Evolutionary conservation across 2,113 vertebrate genomes (phyloP).

Genomic region (Cryptomyrus ogoouensis): DNA sequence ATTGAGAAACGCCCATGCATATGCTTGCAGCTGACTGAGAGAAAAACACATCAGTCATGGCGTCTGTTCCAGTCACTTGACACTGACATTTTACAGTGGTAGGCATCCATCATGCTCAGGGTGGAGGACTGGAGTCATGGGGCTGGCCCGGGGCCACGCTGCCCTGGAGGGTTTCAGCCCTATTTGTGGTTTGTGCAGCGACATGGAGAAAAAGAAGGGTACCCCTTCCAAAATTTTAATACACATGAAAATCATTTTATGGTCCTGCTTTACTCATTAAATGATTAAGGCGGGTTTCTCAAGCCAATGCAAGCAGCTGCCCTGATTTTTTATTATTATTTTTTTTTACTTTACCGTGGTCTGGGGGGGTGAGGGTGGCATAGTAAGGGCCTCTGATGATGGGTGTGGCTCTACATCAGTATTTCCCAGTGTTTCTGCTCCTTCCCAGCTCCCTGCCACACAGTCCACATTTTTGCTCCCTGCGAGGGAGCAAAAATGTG

Average conservation of each 20-base stretch:
- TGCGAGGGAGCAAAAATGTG: background rate
- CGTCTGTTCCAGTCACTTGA: background rate
- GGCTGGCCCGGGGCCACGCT: background rate
- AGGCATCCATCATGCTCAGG: background rate
- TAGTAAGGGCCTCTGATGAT: background rate
- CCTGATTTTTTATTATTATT: background rate
- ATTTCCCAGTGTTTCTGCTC: background rate
- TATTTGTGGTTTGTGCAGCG: background rate
- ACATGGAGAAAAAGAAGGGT: background rate
- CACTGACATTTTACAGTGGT: background rate
- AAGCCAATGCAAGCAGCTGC: background rate
- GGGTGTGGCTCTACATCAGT: background rate
- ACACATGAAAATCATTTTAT: constrained; percentile 6
- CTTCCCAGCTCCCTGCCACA: background rate
- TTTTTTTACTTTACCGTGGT: background rate
- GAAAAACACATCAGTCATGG: background rate
- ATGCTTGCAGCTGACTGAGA: background rate
- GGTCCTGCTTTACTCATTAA: constrained; percentile 3
- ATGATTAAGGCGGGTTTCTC: background rate
- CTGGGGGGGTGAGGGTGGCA: background rate
- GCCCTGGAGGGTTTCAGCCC: background rate
- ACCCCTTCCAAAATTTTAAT: background rate
- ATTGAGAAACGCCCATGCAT: background rate
- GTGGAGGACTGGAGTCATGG: background rate
- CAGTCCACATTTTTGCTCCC: background rate